Evolutionary conservation across 2,797 vertebrate species (phyloP), one percentile per base, ranked within the genome.

Genomic region (Tolypeutes matacus): DNA sequence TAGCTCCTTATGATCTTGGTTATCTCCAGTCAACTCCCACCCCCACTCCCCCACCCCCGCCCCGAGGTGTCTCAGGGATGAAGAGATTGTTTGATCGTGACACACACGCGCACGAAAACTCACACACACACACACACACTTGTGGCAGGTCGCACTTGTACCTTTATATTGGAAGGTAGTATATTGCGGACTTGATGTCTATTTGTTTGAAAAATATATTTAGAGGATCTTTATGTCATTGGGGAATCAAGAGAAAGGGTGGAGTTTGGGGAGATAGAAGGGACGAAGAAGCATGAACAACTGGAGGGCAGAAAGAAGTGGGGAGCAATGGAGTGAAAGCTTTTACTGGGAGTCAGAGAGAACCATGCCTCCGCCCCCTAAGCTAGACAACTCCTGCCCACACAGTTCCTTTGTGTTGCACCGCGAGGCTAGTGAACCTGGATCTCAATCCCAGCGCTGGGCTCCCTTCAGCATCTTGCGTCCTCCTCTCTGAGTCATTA

Each of bases 71-170:
- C 76, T 93, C 29, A 78, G 58, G 85, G 58, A 73, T 67, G 51
- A 49, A 94, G 72, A 72, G 25, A 91, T 73, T 82, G 36, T 93
- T 76, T 86, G 86, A 75, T 56, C 7, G 6, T 9, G 3, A 29
- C 77, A 62, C 56, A 72, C 94, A 83, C 34, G 53, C 89, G 51
- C 27, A 36, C 84, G 72, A 90, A 56, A 82, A n/a, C 85, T 42
- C 95, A 42, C 95, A 70, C 86, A 62, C 89, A 77, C 95, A 91
- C 94, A 95, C 95, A 86, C 97, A 97, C 97, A 97, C 97, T 96
- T 97, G 97, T 97, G 89, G 96, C 93, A 80, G 95, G 83, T 91
- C 49, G 34, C 94, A 56, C 72, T 93, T 65, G 81, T 80, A 69
- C 85, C 60, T 92, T 93, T 78, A 70, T 94, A 86, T 95, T 58